Base-by-base conservation (phyloP, 2,113 vertebrate species). In the Nannospalax galili region DNA sequence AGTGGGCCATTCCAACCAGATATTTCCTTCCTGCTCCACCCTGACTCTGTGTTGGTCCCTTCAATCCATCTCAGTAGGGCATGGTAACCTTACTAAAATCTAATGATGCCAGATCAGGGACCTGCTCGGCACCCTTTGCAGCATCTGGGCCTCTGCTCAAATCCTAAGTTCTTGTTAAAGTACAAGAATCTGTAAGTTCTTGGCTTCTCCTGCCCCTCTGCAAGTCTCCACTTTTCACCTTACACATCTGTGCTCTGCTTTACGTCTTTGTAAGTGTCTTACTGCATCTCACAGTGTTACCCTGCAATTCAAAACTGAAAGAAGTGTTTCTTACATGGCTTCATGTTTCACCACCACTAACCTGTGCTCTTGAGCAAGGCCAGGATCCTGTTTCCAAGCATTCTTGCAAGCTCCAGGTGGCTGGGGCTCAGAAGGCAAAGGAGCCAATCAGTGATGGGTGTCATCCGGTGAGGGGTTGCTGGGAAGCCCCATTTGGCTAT, bases 61-160 rank as follows among this genome's bases (percentile, higher is more conserved):
- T 19, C 12, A 0, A 4, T 20, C 15, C 52, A 6, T 7, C 35
- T 93, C 9, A 42, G 7, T 30, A 17, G 60, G 69, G 17, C 2
- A 1, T 52, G 12, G n/a, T 24, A 40, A 20, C 52, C 75, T 37
- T 84, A 8, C 35, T 73, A 7, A 45, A 91, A 42, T 5, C 20
- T 24, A 0, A 0, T 11, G 28, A 12, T 14, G 7, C 10, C 7
- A 3, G 15, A 0, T 30, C 28, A 0, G 9, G 10, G 20, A 20
- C 35, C 28, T 45, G 35, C 56, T 16, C 4, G 20, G 30, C 70
- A 26, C 37, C 11, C 1, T 42, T 5, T 1, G 0, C 5, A 10
- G 3, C 16, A 42, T 24, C 30, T 22, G 1, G 20, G 30, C 19
- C 56, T 40, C 62, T 65, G 10, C 11, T 14, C 4, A 45, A 4